Conservation (phyloP, 2,888 invertebrate genomes). For the Acrocyrtus sp. region DNA sequence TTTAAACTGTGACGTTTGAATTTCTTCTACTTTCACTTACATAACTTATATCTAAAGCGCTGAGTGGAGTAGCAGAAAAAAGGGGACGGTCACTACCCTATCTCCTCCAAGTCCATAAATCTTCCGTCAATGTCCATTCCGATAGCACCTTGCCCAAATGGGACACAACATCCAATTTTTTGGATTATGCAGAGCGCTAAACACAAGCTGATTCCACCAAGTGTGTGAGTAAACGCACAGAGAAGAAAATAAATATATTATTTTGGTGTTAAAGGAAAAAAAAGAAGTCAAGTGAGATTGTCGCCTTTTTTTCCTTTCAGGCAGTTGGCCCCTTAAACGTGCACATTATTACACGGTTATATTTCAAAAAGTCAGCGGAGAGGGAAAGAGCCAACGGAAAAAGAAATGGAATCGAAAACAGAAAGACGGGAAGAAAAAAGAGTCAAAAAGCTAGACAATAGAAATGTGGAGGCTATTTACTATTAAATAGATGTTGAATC, state of each 20-base stretch:
- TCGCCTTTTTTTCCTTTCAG: conserved; percentile 17
- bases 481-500: conserved; percentile 10
- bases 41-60: background rate
- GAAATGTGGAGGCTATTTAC: too few species aligned
- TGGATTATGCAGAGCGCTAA: conserved; percentile 60
- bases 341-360: conserved; percentile 45
- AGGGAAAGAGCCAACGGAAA: too few species aligned
- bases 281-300: conserved; percentile 37
- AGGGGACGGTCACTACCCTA: conserved; percentile 63
- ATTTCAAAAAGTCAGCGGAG: conserved; percentile 47
- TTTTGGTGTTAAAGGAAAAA: conserved; percentile 11
- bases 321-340: conserved; percentile 33
- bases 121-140: conserved; percentile 62
- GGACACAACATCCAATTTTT: conserved; percentile 57
- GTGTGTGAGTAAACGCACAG: conserved; percentile 16
- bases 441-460: conserved; percentile 24
- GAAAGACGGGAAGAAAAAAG: background rate
- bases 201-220: background rate
- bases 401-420: too few species aligned
- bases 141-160: conserved; percentile 64
- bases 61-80: conserved; percentile 59
- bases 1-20: conserved; percentile 47
- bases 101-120: conserved; percentile 62
- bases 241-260: conserved; percentile 48
- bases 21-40: conserved; percentile 23